Percentiles rank a stretch among this genome's conserved stretches.
These are phyloP conservation scores for Procambarus clarkii DNA, from an alignment of 1,140 invertebrate genomes.

Conservation along the genomic window DNA sequence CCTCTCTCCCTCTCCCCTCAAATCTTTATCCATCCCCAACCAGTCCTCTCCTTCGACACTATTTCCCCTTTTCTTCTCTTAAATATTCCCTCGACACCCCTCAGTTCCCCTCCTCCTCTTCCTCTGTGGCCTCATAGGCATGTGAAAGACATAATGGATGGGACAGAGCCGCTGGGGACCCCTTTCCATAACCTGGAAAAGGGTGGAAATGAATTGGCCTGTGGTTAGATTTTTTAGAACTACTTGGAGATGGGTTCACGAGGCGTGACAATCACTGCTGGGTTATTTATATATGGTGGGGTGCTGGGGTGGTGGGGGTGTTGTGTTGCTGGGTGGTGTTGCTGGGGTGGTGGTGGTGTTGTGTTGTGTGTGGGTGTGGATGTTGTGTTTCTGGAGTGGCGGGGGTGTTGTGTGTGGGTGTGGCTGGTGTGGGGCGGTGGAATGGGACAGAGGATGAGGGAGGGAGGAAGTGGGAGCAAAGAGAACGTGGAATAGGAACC, in stretches of 20 bases:
- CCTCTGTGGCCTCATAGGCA: not conserved
- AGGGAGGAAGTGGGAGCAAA: not conserved
- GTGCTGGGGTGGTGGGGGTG: too few relatives aligned
- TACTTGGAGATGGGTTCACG: not conserved
- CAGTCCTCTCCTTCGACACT: not conserved
- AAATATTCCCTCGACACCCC: not conserved
- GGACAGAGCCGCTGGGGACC: not conserved
- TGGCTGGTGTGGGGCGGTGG: not conserved
- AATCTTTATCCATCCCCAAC: not conserved
- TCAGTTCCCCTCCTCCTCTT: not conserved
- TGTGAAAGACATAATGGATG: not conserved
- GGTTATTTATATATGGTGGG: too few relatives aligned
- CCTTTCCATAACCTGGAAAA: not conserved
- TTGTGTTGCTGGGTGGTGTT: too few relatives aligned
- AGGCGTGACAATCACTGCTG: not conserved
- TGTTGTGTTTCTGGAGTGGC: not conserved
- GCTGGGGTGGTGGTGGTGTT: too few relatives aligned
- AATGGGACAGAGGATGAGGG: not conserved
- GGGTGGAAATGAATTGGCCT: constrained; percentile 18
- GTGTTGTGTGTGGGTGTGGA: too few relatives aligned
- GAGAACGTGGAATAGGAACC: not conserved
- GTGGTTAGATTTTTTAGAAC: constrained; percentile 32
- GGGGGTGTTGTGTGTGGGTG: not conserved
- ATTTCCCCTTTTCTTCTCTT: not conserved
- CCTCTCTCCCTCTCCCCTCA: not conserved